Percentiles rank a stretch among this genome's conserved stretches.
Evolutionary conservation across 2,888 invertebrate genomes (phyloP).

Genomic region (Cremastinae sp.): DNA sequence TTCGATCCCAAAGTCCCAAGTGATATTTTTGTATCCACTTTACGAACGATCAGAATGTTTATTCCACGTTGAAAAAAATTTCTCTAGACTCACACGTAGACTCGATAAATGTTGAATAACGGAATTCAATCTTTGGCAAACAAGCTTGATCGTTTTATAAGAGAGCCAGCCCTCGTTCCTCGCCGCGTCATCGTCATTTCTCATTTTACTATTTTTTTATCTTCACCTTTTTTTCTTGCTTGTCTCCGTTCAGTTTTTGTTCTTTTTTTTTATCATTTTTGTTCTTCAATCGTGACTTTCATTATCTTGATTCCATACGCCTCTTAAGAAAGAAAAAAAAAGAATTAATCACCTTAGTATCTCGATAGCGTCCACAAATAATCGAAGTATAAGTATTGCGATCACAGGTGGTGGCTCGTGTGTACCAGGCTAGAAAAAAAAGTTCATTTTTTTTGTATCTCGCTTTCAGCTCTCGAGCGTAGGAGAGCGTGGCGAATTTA

Average conservation of each 20-base stretch:
- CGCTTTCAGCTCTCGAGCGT: conserved; percentile 30
- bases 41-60: conserved; percentile 43
- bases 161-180: conserved; percentile 24
- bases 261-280: conserved; percentile 26
- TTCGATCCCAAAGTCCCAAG: conserved; percentile 22
- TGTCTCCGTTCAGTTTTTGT: background rate
- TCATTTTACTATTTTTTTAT: conserved; percentile 66
- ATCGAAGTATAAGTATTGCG: conserved; percentile 2
- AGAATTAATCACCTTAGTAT: background rate
- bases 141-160: conserved; percentile 32
- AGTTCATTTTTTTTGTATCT: background rate
- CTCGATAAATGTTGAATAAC: conserved; percentile 41
- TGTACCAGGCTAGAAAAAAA: conserved; percentile 41
- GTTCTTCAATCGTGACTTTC: conserved; percentile 10
- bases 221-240: conserved; percentile 20
- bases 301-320: background rate
- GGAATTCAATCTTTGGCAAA: conserved; percentile 1
- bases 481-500: conserved; percentile 46
- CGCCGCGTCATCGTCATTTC: conserved; percentile 49
- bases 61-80: conserved; percentile 20
- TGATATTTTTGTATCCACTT: conserved; percentile 52
- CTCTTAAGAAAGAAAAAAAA: background rate
- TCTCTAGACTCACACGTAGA: conserved; percentile 5
- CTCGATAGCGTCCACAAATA: background rate
- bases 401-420: conserved; percentile 23